Base-by-base conservation (phyloP, 2,888 invertebrate genomes). In the Diloba caeruleocephala region DNA sequence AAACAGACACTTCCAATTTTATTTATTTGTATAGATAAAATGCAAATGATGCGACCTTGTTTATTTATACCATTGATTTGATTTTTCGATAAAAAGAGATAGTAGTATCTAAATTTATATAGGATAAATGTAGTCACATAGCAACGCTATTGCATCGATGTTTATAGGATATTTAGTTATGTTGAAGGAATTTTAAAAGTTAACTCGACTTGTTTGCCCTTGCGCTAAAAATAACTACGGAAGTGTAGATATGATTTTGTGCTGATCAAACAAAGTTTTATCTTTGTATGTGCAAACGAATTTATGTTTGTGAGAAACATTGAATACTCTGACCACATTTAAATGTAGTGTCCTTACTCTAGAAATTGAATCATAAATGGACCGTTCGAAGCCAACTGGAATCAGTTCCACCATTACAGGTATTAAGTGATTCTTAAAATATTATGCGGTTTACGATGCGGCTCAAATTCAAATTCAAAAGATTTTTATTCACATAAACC, bases 191-290 rank as follows among this genome's bases (percentile, higher is more conserved):
- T 74, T 71, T 71, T 66, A 54, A 76, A 78, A 76, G 68, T 78
- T 72, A 75, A 71, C 65, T 58, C 74, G 63, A 68, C 67, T 73
- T 75, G 64, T 79, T 79, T 80, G 78, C 76, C 71, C 78, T 79
- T 68, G 58, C 58, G 68, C 69, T 83, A 85, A 78, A 85, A 81
- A 82, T 86, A 85, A 60, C 74, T 68, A 73, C 84, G 87, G 87
- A 87, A 86, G 76, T 79, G 63, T 78, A 79, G 78, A 85, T 84
- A 85, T 71, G 73, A 82, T 79, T 84, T 82, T 72, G 72, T 77
- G 74, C 80, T 81, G 79, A 79, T 76, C 80, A 84, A 85, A 85
- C 74, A 85, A 70, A 74, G 66, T 74, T 56, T 76, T 79, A 82
- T 80, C 75, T 68, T 61, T 66, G 62, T 65, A 58, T 56, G 48